Evolutionary conservation across 1,140 invertebrate genomes (phyloP), one percentile per base, ranked within the genome.

Genomic region (Danaus melanippus): DNA sequence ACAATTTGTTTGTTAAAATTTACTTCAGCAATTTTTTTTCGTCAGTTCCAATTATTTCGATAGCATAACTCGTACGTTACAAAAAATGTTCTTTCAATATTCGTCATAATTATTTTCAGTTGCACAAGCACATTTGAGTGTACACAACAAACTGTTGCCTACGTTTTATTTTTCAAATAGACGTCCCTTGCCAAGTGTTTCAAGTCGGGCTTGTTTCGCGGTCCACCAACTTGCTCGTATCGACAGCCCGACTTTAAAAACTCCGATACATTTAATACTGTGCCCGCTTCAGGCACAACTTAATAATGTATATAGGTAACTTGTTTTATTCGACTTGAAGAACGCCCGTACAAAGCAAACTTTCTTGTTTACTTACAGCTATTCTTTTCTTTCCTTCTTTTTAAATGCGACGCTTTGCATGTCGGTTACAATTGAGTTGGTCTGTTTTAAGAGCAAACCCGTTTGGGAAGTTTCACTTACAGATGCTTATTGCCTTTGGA

Each of bases 271-370:
- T 74, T 74, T 79, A 76, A 82, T 79, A 75, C 71, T 68, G 71
- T 72, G 69, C 66, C 66, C 71, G 68, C 67, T 69, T 62, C 72
- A 64, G 64, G 71, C 69, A 56, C 69, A 74, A 84, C 72, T 84
- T 81, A 81, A 82, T 82, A 79, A 84, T 78, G 74, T 76, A 75
- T 71, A 74, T 69, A 68, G 67, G 69, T 67, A 82, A 82, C 75
- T 81, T 76, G 71, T 78, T 76, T 76, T 71, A 73, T 69, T 69
- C 68, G 68, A 78, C 64, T 71, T 71, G 63, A 69, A 64, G 70
- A 71, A 71, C 61, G 64, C 61, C 62, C 65, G 63, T 69, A 70
- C 54, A 53, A 52, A 67, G 68, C 67, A 70, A 76, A 74, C 71
- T 79, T 81, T 71, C 74, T 76, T 75, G 68, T 79, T 78, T 79